A percentile compares a stretch with the other conserved stretches of the same genome.
Evolutionary conservation across 2,113 vertebrate genomes (phyloP).

Genomic region (Ceyx cyanopectus): DNA sequence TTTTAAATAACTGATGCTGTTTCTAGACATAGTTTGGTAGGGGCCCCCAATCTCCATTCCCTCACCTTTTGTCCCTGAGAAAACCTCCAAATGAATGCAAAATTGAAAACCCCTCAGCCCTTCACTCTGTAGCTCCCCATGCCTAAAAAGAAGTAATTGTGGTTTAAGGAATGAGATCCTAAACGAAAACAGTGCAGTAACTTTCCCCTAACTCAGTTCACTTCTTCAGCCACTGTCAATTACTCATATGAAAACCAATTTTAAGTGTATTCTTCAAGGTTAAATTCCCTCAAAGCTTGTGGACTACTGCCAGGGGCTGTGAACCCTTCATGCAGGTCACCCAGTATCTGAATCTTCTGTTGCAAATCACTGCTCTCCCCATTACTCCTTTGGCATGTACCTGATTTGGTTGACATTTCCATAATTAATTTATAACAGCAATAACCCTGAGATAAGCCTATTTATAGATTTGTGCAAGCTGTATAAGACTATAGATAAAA

Average conservation of each 20-base stretch:
- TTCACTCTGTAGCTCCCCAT: neutral
- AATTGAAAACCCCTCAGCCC: neutral
- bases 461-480: constrained; percentile 79
- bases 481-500: constrained; percentile 78
- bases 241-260: constrained; percentile 38
- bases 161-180: neutral
- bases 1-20: neutral
- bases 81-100: neutral
- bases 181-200: constrained; percentile 15
- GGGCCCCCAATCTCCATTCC: neutral
- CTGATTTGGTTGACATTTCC: constrained; percentile 83
- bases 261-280: constrained; percentile 81
- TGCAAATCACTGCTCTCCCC: constrained; percentile 77
- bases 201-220: constrained; percentile 37
- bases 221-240: constrained; percentile 32
- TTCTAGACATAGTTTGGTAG: neutral
- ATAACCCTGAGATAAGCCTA: constrained; percentile 78
- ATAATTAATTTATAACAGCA: constrained; percentile 82
- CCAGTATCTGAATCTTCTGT: constrained; percentile 64
- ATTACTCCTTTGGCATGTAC: constrained; percentile 79
- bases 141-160: neutral
- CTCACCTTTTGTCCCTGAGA: neutral
- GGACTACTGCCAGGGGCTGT: constrained; percentile 80
- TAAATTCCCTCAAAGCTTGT: constrained; percentile 73
- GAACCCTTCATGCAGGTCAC: constrained; percentile 77